Evolutionary conservation across 2,797 vertebrate species (phyloP), one percentile per base, ranked within the genome.

Genomic region (Lophotriccus pileatus): DNA sequence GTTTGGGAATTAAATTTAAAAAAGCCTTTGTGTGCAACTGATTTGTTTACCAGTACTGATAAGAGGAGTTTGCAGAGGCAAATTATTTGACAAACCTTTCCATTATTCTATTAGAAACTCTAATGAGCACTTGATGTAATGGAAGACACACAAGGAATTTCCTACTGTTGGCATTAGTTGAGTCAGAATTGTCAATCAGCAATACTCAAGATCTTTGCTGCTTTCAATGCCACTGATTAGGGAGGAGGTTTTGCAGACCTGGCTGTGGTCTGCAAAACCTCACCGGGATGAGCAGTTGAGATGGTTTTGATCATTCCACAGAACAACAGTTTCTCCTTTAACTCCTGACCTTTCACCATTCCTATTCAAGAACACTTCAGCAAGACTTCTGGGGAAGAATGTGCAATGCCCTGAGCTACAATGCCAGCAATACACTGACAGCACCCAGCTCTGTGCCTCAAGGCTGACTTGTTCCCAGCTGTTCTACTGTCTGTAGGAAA

Each of bases 391-490:
- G 90, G 81, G 90, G 91, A 90, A 85, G 84, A 89, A 83, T 55
- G 68, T 55, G 72, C 78, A 64, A 10, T 85, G 78, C 68, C 84
- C 86, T 87, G 78, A 92, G 70, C 78, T 80, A 83, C 91, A 87
- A 87, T 46, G 89, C 18, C 78, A 87, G 81, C 70, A 73, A 37
- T 11, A 84, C 0, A 1, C 70, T 79, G 72, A 89, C 74, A 87
- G 94, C 81, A 80, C 86, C 88, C 86, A 92, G 70, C 84, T 87
- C 90, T 70, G 50, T 0, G 1, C 89, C 92, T 87, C 92, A 46
- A 93, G 91, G 81, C 78, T 95, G 95, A 84, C 93, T 89, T 23
- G 13, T 72, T 95, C 91, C 88, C 91, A 91, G 96, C 78, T 92
- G 67, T 60, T 74, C 87, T 73, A 32, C 84, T 83, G 39, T 69